Evolutionary conservation across 2,113 vertebrate genomes (phyloP), one percentile per base, ranked within the genome.

Genomic region (Cheilinus undulatus): DNA sequence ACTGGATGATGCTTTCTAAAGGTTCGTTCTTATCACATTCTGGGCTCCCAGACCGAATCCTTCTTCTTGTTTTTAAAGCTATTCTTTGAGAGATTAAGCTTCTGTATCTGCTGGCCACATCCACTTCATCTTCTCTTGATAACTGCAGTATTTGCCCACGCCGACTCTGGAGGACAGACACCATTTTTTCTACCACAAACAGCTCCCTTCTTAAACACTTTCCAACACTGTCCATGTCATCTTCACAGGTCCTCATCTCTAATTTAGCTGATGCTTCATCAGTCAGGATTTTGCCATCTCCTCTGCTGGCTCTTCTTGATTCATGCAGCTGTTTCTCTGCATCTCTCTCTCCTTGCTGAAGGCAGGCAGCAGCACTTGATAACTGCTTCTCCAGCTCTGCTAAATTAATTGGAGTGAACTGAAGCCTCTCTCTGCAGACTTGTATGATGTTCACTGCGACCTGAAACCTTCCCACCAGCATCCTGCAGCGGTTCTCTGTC

Each of bases 171-270:
- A 98, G 63, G 24, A 94, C 93, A 23, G 93, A 92, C 0, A 94
- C 86, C 54, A 98, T 94, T 26, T 93, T 95, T 65, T 85, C 92
- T 22, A 96, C 90, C 5, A 96, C 61, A 11, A 93, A 86, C 6
- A 95, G 88, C 78, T 97, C 96, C 74, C 91, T 94, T 2, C 86
- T 90, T 65, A 97, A 90, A 59, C 87, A 93, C 53, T 87, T 89
- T 3, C 92, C 91, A 40, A 95, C 92, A 34, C 89, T 89, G 49
- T 78, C 88, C 19, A 87, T 36, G 42, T 90, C 91, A 13, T 88
- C 8, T 1, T 91, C 76, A 36, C 62, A 24, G 11, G 17, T 3
- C 12, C 19, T 50, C 84, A 78, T 0, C 2, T 38, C 78, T 78
- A 0, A 7, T 7, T 30, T n/a, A n/a, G 65, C 22, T 26, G 77